phyloP scores from a whole-genome alignment of 2,888 invertebrate species.

The Yponomeuta evonymella region DNA sequence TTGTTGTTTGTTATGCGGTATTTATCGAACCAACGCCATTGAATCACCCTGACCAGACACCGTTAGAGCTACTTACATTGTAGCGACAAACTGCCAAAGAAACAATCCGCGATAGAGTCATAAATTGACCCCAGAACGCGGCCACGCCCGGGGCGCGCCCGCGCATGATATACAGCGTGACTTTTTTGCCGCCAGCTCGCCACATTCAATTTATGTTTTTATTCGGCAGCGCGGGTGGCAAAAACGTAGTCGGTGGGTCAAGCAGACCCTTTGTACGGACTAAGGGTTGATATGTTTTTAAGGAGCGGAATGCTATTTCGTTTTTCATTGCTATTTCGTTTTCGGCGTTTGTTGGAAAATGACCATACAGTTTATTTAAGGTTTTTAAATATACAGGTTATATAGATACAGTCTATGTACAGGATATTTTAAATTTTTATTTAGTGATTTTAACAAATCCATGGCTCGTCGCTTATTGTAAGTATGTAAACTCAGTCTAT shows the following conservation, averaged over 20 bases:
- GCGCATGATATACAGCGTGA: constrained; percentile 32
- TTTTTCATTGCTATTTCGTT: not conserved
- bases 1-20: too few species aligned
- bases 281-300: constrained; percentile 16
- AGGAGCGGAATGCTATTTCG: constrained; percentile 7
- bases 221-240: constrained; percentile 55
- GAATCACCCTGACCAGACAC: not conserved
- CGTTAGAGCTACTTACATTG: constrained; percentile 16
- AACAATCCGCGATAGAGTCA: constrained; percentile 52
- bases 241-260: constrained; percentile 61
- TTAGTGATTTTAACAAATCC: too few species aligned
- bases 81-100: constrained; percentile 15
- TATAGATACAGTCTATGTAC: too few species aligned
- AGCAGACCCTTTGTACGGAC: constrained; percentile 20
- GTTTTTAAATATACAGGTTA: too few species aligned
- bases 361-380: too few species aligned
- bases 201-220: constrained; percentile 64
- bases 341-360: not conserved
- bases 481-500: too few species aligned
- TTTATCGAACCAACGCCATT: too few species aligned
- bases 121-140: constrained; percentile 43
- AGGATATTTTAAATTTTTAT: not conserved
- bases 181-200: constrained; percentile 57
- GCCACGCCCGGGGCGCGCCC: constrained; percentile 17
- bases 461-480: too few species aligned